phyloP scores from a whole-genome alignment of 2,113 vertebrate genomes.

The Crotalus viridis region DNA sequence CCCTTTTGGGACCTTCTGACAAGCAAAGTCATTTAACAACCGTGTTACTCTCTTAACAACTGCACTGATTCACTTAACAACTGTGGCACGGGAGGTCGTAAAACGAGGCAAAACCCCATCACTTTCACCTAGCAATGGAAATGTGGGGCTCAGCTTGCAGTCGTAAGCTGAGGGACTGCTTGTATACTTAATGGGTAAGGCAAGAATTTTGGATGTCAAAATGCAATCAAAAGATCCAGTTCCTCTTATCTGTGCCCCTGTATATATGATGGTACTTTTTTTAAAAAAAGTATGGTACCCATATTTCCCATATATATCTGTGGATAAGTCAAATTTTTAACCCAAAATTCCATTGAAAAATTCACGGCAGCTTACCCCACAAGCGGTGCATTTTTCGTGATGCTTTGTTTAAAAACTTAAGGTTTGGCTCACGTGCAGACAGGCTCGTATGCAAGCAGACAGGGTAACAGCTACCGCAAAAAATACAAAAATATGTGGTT shows the following conservation, averaged over 20 bases:
- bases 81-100: background rate
- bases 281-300: background rate
- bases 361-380: too few species aligned
- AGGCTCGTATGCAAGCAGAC: background rate
- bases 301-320: background rate
- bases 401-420: background rate
- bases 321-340: background rate
- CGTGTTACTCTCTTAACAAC: too few species aligned
- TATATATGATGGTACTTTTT: background rate
- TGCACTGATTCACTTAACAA: too few species aligned
- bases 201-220: background rate
- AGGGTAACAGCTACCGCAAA: background rate
- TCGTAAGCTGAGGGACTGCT: background rate
- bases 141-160: background rate
- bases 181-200: background rate
- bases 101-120: background rate
- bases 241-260: background rate
- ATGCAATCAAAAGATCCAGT: background rate
- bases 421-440: background rate
- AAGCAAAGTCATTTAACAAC: too few species aligned
- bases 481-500: background rate
- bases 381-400: background rate
- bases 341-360: background rate
- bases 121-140: background rate
- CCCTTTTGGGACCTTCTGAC: too few species aligned